Evolutionary conservation across 2,113 vertebrate species (phyloP).

Genomic region (Triplophysa rosa): DNA sequence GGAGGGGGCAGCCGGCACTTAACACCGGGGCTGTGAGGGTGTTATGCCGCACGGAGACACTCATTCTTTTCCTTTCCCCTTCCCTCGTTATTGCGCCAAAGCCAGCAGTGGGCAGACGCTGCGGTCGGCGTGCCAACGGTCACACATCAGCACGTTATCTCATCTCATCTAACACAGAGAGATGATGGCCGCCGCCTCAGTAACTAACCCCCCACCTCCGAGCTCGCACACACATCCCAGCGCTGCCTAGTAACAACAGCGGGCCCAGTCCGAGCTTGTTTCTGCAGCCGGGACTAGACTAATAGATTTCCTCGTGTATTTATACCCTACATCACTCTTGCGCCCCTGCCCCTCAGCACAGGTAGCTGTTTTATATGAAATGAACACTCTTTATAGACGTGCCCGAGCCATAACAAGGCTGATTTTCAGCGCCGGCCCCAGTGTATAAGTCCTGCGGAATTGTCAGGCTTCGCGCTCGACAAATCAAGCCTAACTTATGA

Average conservation of each 20-base stretch:
- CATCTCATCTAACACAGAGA: constrained; percentile 80
- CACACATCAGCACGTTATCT: constrained; percentile 82
- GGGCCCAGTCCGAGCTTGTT: constrained; percentile 62
- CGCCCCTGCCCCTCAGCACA: constrained; percentile 83
- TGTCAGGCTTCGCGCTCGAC: constrained; percentile 92
- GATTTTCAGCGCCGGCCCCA: constrained; percentile 86
- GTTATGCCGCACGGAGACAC: constrained; percentile 32
- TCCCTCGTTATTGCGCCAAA: constrained; percentile 74
- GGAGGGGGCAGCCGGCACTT: constrained; percentile 71
- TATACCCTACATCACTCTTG: constrained; percentile 92
- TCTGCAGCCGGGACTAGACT: constrained; percentile 77
- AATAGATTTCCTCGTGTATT: constrained; percentile 92
- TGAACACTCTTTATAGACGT: constrained; percentile 98
- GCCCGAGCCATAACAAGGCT: constrained; percentile 89
- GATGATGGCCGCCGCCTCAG: constrained; percentile 72
- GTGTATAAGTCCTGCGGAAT: constrained; percentile 90
- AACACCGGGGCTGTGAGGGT: constrained; percentile 50
- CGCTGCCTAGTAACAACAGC: constrained; percentile 54
- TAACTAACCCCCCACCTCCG: constrained; percentile 42
- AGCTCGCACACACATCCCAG: background rate
- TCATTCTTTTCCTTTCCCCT: background rate
- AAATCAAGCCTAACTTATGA: constrained; percentile 99
- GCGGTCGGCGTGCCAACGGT: constrained; percentile 74
- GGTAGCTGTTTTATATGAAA: constrained; percentile 96
- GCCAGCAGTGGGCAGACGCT: constrained; percentile 77